Percentiles rank a stretch among this genome's conserved stretches.
These are phyloP conservation scores for Drosophila persimilis DNA, from an alignment of 1,140 invertebrate genomes.

Conservation along the genomic window DNA sequence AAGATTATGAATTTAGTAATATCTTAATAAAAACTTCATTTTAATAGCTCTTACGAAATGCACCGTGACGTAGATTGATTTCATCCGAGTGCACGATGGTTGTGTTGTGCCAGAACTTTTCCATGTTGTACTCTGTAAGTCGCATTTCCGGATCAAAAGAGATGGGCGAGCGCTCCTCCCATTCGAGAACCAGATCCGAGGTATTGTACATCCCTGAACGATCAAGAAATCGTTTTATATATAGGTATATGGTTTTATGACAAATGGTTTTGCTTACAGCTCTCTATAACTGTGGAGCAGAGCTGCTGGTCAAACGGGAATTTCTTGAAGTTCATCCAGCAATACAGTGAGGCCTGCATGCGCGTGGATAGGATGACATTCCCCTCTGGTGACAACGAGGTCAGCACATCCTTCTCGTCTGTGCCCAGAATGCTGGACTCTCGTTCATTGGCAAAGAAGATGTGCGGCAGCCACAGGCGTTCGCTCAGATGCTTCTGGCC, in stretches of 20 bases:
- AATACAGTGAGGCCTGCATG: conserved; percentile 90
- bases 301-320: conserved; percentile 93
- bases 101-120: conserved; percentile 88
- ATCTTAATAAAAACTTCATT: not conserved
- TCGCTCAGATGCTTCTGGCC: conserved; percentile 88
- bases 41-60: conserved; percentile 84
- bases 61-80: conserved; percentile 86
- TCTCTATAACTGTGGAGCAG: conserved; percentile 90
- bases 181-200: conserved; percentile 88
- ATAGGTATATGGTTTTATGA: not conserved
- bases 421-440: conserved; percentile 88
- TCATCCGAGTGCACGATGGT: conserved; percentile 85
- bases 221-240: too few relatives aligned
- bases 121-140: conserved; percentile 91
- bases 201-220: conserved; percentile 89
- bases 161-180: conserved; percentile 89
- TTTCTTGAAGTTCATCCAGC: conserved; percentile 92
- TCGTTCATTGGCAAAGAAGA: conserved; percentile 92
- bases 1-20: not conserved
- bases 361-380: conserved; percentile 89
- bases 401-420: conserved; percentile 90
- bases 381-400: conserved; percentile 89
- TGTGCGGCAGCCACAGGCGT: conserved; percentile 90
- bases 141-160: conserved; percentile 90
- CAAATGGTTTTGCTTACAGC: conserved; percentile 85